phyloP scores from a whole-genome alignment of 2,113 vertebrate species.

The Pangasianodon gigas region DNA sequence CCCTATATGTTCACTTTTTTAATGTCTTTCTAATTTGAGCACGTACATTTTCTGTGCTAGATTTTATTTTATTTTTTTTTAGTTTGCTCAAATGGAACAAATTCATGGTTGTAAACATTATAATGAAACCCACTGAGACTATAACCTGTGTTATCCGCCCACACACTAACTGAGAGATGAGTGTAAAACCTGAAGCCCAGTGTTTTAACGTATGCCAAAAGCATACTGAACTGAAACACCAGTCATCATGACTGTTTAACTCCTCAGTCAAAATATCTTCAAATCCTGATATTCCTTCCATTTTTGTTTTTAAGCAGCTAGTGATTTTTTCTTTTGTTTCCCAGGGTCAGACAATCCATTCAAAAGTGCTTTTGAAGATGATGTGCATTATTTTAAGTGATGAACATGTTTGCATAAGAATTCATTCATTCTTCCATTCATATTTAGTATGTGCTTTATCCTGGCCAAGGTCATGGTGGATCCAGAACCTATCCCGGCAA shows the following conservation, averaged over 20 bases:
- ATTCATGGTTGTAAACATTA: conserved; percentile 25
- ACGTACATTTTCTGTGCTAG: neutral
- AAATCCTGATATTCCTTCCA: neutral
- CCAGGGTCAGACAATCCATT: neutral
- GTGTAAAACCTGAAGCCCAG: neutral
- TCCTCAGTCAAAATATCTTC: neutral
- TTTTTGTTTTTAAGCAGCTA: neutral
- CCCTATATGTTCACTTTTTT: neutral
- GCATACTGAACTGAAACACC: neutral
- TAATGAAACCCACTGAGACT: conserved; percentile 34
- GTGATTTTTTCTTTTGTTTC: neutral
- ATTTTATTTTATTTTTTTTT: neutral
- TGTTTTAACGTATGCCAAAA: neutral
- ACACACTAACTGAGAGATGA: neutral
- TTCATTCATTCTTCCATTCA: neutral
- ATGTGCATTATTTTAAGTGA: neutral
- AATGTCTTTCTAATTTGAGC: neutral
- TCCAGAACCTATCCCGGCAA: neutral
- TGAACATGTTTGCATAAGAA: neutral
- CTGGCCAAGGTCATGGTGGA: neutral
- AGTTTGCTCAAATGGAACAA: conserved; percentile 1
- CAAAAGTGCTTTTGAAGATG: neutral
- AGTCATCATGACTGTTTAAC: neutral
- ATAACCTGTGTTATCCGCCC: neutral
- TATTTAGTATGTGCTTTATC: neutral